A percentile compares a stretch with the other conserved stretches of the same genome.
These are phyloP conservation scores for Diorhabda sublineata DNA, from an alignment of 1,140 invertebrate species.

Conservation along the genomic window DNA sequence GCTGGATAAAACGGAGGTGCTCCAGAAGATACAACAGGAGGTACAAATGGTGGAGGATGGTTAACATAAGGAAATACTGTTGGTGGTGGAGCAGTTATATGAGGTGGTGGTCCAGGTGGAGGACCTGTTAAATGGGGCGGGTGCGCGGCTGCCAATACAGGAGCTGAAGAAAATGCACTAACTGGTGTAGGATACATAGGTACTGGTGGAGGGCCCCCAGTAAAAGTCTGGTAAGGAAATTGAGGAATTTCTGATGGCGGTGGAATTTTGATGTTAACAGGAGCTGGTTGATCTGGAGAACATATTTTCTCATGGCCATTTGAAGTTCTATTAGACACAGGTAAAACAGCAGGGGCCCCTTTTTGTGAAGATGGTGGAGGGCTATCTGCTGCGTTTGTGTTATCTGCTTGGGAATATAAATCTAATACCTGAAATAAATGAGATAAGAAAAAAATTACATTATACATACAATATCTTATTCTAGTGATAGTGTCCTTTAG, in stretches of 20 bases:
- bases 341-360: neutral
- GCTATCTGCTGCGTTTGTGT: slow-evolving; percentile 50
- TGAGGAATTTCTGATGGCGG: slow-evolving; percentile 40
- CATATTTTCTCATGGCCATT: slow-evolving; percentile 33
- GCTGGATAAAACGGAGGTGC: no score
- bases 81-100: slow-evolving; percentile 43
- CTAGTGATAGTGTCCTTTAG: no score
- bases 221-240: slow-evolving; percentile 47
- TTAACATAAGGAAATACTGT: slow-evolving; percentile 36
- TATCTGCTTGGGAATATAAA: slow-evolving; percentile 63
- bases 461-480: no score
- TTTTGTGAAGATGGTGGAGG: slow-evolving; percentile 47
- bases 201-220: slow-evolving; percentile 43
- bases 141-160: slow-evolving; percentile 19
- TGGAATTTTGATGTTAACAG: slow-evolving; percentile 48
- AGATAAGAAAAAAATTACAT: neutral
- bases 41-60: slow-evolving; percentile 35
- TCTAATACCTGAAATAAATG: slow-evolving; percentile 65
- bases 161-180: slow-evolving; percentile 23
- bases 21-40: neutral
- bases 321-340: slow-evolving; percentile 17
- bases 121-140: slow-evolving; percentile 34
- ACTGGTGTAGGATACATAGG: slow-evolving; percentile 18
- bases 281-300: slow-evolving; percentile 21
- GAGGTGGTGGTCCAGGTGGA: slow-evolving; percentile 43